Conservation (phyloP, 2,113 vertebrate species). For the Tyto alba region DNA sequence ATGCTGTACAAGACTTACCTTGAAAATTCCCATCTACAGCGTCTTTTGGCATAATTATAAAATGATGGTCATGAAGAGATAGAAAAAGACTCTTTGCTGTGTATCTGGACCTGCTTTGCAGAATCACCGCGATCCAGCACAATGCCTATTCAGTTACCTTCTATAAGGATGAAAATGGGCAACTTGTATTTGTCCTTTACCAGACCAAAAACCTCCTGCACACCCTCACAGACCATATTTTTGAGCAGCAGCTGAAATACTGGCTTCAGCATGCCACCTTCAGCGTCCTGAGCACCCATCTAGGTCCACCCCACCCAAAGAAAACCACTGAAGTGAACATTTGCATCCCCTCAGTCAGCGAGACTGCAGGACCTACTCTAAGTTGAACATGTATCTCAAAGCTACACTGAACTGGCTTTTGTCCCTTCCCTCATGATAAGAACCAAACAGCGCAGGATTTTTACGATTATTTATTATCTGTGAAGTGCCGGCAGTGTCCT, state of each 20-base stretch:
- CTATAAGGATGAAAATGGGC: neutral
- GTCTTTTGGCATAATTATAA: neutral
- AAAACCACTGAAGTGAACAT: neutral
- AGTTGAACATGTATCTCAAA: neutral
- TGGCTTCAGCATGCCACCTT: neutral
- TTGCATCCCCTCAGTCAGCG: neutral
- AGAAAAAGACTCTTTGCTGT: neutral
- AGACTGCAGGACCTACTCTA: neutral
- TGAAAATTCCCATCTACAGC: neutral
- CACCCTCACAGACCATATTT: neutral
- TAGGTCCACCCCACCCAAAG: neutral
- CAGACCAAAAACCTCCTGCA: neutral
- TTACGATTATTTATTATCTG: constrained; percentile 53
- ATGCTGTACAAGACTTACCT: neutral
- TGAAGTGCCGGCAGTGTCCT: neutral
- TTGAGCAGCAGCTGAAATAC: neutral
- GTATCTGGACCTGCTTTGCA: neutral
- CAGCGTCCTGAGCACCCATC: neutral
- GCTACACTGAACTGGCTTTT: neutral
- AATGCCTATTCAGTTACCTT: neutral
- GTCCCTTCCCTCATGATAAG: neutral
- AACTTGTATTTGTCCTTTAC: neutral
- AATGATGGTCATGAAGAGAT: neutral
- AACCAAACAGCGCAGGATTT: constrained; percentile 22
- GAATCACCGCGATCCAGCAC: neutral